Base-by-base conservation (phyloP, 1,140 invertebrate species). In the Drosophila eugracilis region DNA sequence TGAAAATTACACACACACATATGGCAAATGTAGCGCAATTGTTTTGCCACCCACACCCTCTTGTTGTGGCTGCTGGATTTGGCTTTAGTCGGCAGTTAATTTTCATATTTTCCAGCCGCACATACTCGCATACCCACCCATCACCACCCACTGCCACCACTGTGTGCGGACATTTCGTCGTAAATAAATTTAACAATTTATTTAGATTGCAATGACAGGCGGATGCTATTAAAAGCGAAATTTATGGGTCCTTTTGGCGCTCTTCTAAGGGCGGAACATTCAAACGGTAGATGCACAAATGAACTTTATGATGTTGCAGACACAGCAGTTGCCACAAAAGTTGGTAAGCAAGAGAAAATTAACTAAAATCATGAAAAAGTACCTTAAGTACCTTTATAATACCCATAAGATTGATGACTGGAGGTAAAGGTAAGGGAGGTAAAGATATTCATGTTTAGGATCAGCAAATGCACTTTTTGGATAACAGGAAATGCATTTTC, bases 131-230 rank as follows among this genome's bases (percentile, higher is more conserved):
- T 30, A 42, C 42, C 15, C 14, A n/a, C 14, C 19, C 15, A 7
- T 12, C 3, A 24, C 42, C 36, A 14, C 44, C 30, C 22, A 14
- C 22, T n/a, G 39, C 21, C n/a, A 5, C 28, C 28, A 26, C 44
- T 26, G 37, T 26, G 37, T 65, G 45, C 69, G 78, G 60, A 88
- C 84, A 88, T 76, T 83, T 78, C 78, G 78, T 88, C 84, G 84
- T 88, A 88, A 88, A 88, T 88, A 88, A 88, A 88, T 89, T 83
- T 88, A 88, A 89, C 83, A 88, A 88, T 88, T 88, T 88, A 88
- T 88, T 88, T 88, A 88, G 83, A 88, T 88, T 88, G 83, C 83
- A 83, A 83, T 88, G 83, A 88, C 83, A 88, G 83, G 84, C 83
- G 78, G 78, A 88, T 81, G 83, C 83, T 88, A 88, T 88, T 88